Conservation (phyloP, 2,797 vertebrate genomes). For the Sebastes variabilis region DNA sequence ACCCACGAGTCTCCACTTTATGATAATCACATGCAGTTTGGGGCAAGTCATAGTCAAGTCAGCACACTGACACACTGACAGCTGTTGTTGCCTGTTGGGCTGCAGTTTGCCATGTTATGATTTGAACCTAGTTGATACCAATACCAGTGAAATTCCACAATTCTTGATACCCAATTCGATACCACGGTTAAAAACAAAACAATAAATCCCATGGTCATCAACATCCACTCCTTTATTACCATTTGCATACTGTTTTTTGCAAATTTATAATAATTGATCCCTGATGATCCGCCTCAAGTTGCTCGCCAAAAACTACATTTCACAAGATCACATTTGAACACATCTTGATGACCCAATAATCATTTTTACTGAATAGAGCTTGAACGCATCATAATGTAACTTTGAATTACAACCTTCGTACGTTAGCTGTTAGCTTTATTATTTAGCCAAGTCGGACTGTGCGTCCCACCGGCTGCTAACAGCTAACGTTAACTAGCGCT, state of each 20-base stretch:
- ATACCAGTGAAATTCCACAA: neutral
- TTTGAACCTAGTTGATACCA: neutral
- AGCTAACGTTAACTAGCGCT: neutral
- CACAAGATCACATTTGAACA: neutral
- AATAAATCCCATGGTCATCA: too few relatives aligned
- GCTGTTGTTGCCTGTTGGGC: too few relatives aligned
- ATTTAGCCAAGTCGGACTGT: neutral
- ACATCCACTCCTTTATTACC: too few relatives aligned
- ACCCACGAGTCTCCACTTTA: too few relatives aligned
- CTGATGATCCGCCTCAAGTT: neutral
- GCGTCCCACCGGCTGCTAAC: neutral
- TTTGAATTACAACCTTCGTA: neutral
- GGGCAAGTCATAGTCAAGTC: too few relatives aligned
- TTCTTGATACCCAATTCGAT: neutral
- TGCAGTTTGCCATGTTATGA: too few relatives aligned
- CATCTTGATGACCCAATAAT: neutral
- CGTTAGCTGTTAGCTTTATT: neutral
- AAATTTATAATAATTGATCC: neutral
- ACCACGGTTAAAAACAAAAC: neutral
- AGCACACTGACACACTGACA: too few relatives aligned
- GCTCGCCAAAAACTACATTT: neutral
- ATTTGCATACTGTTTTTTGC: too few relatives aligned
- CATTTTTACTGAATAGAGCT: neutral
- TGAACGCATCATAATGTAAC: neutral
- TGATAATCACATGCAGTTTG: too few relatives aligned